Conservation (phyloP, 1,140 invertebrate species). For the Drosophila seguyi region DNA sequence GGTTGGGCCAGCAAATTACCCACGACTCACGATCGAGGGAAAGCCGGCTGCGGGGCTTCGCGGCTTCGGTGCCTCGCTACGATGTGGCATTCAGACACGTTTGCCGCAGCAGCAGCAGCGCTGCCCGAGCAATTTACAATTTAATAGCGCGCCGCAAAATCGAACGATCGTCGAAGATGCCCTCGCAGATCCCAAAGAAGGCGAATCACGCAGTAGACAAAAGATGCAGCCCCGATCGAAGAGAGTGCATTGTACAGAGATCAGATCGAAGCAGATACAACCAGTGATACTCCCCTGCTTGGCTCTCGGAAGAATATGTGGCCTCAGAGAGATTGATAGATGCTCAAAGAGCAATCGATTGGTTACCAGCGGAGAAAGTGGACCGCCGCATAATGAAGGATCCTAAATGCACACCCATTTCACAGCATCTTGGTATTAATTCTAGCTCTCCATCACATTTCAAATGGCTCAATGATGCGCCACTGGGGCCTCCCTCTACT, state of each 20-base stretch:
- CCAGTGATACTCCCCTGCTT: background rate
- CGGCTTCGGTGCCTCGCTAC: conserved; percentile 8
- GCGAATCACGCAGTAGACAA: conserved; percentile 5
- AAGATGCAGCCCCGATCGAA: conserved; percentile 18
- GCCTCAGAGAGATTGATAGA: conserved; percentile 26
- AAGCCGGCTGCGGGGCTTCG: conserved; percentile 17
- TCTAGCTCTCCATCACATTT: background rate
- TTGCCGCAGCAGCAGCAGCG: conserved; percentile 71
- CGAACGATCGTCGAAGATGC: conserved; percentile 64
- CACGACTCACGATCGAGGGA: conserved; percentile 65
- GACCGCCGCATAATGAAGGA: background rate
- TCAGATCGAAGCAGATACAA: conserved; percentile 16
- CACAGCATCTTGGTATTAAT: conserved; percentile 2
- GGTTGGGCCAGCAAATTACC: conserved; percentile 71
- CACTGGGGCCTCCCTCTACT: conserved; percentile 10
- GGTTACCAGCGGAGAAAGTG: conserved; percentile 1
- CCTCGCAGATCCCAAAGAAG: conserved; percentile 29
- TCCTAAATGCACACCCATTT: background rate
- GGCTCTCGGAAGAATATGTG: conserved; percentile 2
- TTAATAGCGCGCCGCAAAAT: conserved; percentile 81
- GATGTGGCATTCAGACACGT: conserved; percentile 81
- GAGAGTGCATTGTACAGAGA: conserved; percentile 12
- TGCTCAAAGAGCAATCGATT: background rate
- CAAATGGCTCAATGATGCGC: conserved; percentile 16
- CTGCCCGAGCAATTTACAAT: conserved; percentile 79